Evolutionary conservation across 2,888 invertebrate genomes (phyloP), one percentile per base, ranked within the genome.

Genomic region (Tuta absoluta): DNA sequence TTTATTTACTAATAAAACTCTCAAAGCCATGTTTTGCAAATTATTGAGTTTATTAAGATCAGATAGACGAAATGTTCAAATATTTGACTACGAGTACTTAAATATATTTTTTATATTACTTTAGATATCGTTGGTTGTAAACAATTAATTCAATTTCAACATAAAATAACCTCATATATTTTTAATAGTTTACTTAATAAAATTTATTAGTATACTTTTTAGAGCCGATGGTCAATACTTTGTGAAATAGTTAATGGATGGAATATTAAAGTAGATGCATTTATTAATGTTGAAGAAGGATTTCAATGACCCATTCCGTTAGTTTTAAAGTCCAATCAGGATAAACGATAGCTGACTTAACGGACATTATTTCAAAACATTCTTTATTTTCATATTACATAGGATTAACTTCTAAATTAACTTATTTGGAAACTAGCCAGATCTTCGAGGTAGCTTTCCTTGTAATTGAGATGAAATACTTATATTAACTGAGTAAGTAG

Each of bases 201-300:
- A n/a, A n/a, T n/a, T n/a, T n/a, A n/a, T n/a, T n/a, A n/a, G n/a
- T n/a, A n/a, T n/a, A n/a, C n/a, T n/a, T n/a, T n/a, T n/a, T n/a
- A n/a, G n/a, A n/a, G n/a, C n/a, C n/a, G n/a, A n/a, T n/a, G n/a
- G n/a, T n/a, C n/a, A n/a, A n/a, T n/a, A n/a, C n/a, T n/a, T 38
- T 38, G 38, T 38, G 38, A 11, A 11, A 5, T 1, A 1, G 38
- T 10, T 38, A 38, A 1, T 2, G 59, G 19, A 19, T 59, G n/a
- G n/a, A n/a, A 41, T 24, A 45, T 45, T 24, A 60, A 24, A 45
- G 17, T 24, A 45, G 7, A 48, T 28, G 28, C 48, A 60, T 60
- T 60, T 60, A 48, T 60, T 24, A 45, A 48, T 28, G 45, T 60
- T 60, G 24, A 60, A 60, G 48, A 48, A 60, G 24, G 60, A 17